Percentiles rank a stretch among this genome's conserved stretches.
These are phyloP conservation scores for Toxotes jaculatrix DNA, from an alignment of 2,113 vertebrate genomes.

Conservation along the genomic window DNA sequence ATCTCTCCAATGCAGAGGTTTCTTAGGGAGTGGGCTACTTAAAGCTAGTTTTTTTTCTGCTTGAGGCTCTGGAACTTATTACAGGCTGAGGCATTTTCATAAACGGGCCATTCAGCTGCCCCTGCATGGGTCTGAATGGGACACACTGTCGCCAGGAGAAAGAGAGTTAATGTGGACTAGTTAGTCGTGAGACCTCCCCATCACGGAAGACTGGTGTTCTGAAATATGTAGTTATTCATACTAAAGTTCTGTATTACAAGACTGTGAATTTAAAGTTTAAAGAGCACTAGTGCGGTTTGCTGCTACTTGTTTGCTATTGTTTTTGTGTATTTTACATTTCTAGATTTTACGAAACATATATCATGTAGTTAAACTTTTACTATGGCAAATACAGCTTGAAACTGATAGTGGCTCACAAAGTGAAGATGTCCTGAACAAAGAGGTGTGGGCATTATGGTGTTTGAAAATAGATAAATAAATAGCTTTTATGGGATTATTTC, in stretches of 20 bases:
- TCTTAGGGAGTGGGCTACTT: slow-evolving; percentile 76
- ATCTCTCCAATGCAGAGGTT: slow-evolving; percentile 72
- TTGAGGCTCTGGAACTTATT: slow-evolving; percentile 83
- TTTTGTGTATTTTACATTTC: neutral
- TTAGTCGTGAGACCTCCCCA: slow-evolving; percentile 66
- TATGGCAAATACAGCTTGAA: neutral
- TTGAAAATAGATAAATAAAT: neutral
- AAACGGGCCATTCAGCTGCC: slow-evolving; percentile 80
- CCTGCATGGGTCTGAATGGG: slow-evolving; percentile 72
- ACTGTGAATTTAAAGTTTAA: slow-evolving; percentile 21
- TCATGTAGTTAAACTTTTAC: neutral
- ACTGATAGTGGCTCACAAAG: neutral
- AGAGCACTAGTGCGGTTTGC: neutral
- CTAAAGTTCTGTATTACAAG: slow-evolving; percentile 21
- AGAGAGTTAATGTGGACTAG: slow-evolving; percentile 75
- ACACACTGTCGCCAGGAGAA: slow-evolving; percentile 76
- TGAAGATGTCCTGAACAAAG: neutral
- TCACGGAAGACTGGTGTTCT: slow-evolving; percentile 56
- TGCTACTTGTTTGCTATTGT: neutral
- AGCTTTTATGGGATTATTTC: slow-evolving; percentile 4
- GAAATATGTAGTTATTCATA: slow-evolving; percentile 37
- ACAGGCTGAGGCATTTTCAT: slow-evolving; percentile 80
- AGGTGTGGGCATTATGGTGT: neutral
- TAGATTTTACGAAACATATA: neutral
- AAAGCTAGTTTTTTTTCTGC: slow-evolving; percentile 55